Conservation (phyloP, 2,888 invertebrate genomes). For the Melitaea athalia region DNA sequence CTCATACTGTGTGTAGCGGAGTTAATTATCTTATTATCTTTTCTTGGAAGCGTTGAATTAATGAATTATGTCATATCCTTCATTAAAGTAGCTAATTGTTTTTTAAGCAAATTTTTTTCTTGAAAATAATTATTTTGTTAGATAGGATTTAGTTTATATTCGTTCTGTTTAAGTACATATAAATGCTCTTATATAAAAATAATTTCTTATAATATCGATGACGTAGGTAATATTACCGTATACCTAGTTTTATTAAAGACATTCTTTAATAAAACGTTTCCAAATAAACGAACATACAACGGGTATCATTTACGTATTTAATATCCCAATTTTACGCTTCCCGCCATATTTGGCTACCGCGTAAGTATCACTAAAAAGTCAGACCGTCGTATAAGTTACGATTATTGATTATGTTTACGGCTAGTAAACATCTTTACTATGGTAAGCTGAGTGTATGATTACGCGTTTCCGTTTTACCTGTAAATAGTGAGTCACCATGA, state of each 20-base stretch:
- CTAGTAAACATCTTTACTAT: conserved; percentile 72
- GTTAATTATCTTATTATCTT: not conserved
- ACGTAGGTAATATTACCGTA: not conserved
- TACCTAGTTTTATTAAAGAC: conserved; percentile 12
- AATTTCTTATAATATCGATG: too few species aligned
- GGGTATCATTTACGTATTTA: conserved; percentile 32
- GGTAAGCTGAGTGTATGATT: conserved; percentile 52
- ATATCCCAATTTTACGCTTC: conserved; percentile 48
- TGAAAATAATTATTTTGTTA: not conserved
- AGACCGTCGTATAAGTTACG: conserved; percentile 66
- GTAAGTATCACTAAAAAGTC: conserved; percentile 66
- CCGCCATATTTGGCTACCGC: conserved; percentile 57
- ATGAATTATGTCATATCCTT: not conserved
- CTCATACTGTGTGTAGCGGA: not conserved
- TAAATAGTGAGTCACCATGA: conserved; percentile 14
- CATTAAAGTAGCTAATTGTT: conserved; percentile 1
- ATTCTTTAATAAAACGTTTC: conserved; percentile 14
- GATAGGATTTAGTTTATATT: not conserved
- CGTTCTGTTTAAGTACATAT: too few species aligned
- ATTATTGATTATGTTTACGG: conserved; percentile 78
- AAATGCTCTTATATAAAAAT: too few species aligned
- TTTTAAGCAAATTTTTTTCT: not conserved
- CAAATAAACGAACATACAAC: conserved; percentile 14
- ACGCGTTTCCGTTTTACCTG: conserved; percentile 55
- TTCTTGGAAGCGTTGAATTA: conserved; percentile 4